A percentile compares a stretch with the other conserved stretches of the same genome.
phyloP scores from a whole-genome alignment of 2,888 invertebrate genomes.

The Boloria euphrosyne region DNA sequence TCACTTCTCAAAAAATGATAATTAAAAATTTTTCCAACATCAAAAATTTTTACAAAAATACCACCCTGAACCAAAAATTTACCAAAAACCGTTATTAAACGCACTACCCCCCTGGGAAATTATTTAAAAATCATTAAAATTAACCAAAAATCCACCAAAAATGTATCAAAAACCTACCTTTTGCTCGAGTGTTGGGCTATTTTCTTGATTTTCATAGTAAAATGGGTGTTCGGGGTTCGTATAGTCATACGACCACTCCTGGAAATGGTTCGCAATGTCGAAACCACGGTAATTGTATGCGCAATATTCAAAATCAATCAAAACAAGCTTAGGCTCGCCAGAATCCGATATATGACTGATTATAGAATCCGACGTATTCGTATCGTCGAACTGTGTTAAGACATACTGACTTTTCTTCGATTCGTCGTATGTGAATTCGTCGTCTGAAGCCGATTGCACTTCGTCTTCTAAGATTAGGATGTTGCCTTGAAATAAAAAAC shows the following conservation, averaged over 20 bases:
- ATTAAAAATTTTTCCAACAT: no score
- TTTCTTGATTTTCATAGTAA: conserved; percentile 85
- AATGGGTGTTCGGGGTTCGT: conserved; percentile 89
- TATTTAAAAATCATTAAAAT: background rate
- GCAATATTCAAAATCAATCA: conserved; percentile 97
- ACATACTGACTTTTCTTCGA: conserved; percentile 43
- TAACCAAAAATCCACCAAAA: conserved; percentile 31
- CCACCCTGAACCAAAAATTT: background rate
- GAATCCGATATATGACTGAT: conserved; percentile 62
- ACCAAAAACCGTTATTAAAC: background rate
- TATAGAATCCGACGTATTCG: conserved; percentile 65
- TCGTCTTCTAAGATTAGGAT: conserved; percentile 77
- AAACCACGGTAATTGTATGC: conserved; percentile 95
- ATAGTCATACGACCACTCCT: conserved; percentile 96
- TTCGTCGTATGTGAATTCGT: conserved; percentile 54
- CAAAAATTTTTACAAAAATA: no score
- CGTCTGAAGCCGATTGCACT: conserved; percentile 43
- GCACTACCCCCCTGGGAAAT: background rate
- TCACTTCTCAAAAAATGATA: no score
- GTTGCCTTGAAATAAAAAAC: conserved; percentile 69
- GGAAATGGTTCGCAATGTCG: conserved; percentile 96
- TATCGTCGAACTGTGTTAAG: conserved; percentile 52
- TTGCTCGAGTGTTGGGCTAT: conserved; percentile 90
- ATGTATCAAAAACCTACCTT: conserved; percentile 80
- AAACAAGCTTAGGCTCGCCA: conserved; percentile 85